Evolutionary conservation across 1,140 invertebrate species (phyloP).

Genomic region (Dinothrombium tinctorium): DNA sequence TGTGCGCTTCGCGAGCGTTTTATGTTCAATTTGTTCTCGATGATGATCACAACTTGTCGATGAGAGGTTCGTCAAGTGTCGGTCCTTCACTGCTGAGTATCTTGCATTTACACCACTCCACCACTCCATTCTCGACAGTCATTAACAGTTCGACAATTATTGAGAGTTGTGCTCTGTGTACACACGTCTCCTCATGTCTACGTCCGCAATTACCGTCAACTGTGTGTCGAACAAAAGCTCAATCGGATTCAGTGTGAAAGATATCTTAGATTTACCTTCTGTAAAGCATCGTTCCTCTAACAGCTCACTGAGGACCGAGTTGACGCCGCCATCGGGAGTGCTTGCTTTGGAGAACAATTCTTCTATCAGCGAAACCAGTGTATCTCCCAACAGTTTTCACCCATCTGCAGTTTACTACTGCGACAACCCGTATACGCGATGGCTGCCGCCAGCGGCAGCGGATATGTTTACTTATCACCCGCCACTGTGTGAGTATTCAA

Average conservation of each 20-base stretch:
- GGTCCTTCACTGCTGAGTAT: no score
- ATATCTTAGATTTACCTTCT: slow-evolving; percentile 3
- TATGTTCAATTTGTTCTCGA: no score
- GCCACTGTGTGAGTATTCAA: not conserved
- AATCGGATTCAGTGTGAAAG: slow-evolving; percentile 5
- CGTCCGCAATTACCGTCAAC: no score
- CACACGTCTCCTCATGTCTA: no score
- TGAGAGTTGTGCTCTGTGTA: no score
- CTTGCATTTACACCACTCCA: no score
- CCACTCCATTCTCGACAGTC: no score
- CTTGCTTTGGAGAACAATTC: not conserved
- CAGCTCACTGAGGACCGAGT: not conserved
- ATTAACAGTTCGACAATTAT: no score
- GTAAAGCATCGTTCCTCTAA: not conserved
- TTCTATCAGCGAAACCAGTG: not conserved
- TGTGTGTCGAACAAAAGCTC: no score
- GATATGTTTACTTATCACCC: not conserved
- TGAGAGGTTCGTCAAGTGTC: no score
- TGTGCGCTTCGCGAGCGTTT: no score
- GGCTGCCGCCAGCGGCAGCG: not conserved
- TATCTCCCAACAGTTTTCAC: not conserved
- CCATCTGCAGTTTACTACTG: slow-evolving; percentile 1
- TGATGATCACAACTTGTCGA: no score
- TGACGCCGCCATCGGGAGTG: not conserved
- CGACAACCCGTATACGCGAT: not conserved